Evolutionary conservation across 2,113 vertebrate species (phyloP).

Genomic region (Cavia aperea): DNA sequence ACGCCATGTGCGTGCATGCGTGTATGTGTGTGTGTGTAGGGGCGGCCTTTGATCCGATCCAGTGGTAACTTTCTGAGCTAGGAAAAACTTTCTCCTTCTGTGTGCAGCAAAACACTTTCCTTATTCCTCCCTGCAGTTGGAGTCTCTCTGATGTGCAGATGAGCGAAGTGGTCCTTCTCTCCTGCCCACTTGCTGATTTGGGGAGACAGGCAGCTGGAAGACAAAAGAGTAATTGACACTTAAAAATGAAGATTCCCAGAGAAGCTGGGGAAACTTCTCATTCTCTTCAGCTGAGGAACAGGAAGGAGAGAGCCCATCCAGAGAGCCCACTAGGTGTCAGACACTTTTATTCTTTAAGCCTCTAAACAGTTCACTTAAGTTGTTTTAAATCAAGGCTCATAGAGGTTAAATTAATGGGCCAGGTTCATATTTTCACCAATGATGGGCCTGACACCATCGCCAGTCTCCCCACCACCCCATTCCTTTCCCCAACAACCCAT

Average conservation of each 20-base stretch:
- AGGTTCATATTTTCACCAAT: not conserved
- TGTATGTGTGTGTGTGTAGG: not conserved
- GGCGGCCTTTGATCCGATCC: not conserved
- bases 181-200: not conserved
- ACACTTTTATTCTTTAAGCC: constrained; percentile 2
- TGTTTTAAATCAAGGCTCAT: not conserved
- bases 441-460: not conserved
- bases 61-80: not conserved
- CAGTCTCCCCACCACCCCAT: too few relatives aligned
- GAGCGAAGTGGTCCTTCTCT: not conserved
- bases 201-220: not conserved
- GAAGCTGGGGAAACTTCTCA: not conserved
- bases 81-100: not conserved
- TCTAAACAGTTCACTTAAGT: not conserved
- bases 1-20: not conserved
- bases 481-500: not conserved
- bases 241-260: not conserved
- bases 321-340: not conserved
- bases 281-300: not conserved
- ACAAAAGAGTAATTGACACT: not conserved
- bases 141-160: not conserved
- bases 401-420: not conserved
- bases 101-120: not conserved
- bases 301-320: not conserved
- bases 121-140: not conserved